Conservation (phyloP, 2,888 invertebrate species). For the Euspilapteryx auroguttella region DNA sequence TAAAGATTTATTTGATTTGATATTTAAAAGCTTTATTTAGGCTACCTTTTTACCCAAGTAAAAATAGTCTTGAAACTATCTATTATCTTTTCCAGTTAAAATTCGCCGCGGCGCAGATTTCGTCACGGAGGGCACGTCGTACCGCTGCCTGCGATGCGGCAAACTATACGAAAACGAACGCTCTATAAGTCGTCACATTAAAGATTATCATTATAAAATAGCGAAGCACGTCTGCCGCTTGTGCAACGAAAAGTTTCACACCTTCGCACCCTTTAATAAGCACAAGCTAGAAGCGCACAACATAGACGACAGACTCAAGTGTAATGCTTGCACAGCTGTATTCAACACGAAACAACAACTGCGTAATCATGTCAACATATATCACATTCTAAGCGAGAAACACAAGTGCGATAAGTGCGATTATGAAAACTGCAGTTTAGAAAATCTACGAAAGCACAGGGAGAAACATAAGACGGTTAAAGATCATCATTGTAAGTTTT, state of each 20-base stretch:
- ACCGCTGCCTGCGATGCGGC: constrained; percentile 21
- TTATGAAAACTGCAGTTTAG: neutral
- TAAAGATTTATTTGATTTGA: no score
- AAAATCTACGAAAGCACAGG: neutral
- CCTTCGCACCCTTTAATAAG: neutral
- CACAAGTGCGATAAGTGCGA: neutral
- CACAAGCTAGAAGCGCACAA: constrained; percentile 2
- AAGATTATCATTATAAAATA: neutral
- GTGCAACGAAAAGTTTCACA: neutral
- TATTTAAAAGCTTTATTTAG: no score
- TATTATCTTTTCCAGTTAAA: no score
- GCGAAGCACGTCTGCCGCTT: neutral
- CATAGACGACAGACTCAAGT: neutral
- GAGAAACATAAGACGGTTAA: constrained; percentile 10
- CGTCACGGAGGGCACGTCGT: constrained; percentile 14
- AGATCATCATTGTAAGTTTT: constrained; percentile 11
- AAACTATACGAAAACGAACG: constrained; percentile 9
- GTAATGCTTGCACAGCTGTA: neutral
- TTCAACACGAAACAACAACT: neutral
- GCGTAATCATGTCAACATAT: neutral
- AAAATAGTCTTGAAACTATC: no score
- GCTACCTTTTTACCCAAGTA: no score
- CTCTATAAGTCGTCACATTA: neutral
- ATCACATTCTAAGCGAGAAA: neutral
- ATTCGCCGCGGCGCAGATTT: no score